A percentile compares a stretch with the other conserved stretches of the same genome.
These are phyloP conservation scores for Acestrorhynchus altus DNA, from an alignment of 2,797 vertebrate species.

Conservation along the genomic window DNA sequence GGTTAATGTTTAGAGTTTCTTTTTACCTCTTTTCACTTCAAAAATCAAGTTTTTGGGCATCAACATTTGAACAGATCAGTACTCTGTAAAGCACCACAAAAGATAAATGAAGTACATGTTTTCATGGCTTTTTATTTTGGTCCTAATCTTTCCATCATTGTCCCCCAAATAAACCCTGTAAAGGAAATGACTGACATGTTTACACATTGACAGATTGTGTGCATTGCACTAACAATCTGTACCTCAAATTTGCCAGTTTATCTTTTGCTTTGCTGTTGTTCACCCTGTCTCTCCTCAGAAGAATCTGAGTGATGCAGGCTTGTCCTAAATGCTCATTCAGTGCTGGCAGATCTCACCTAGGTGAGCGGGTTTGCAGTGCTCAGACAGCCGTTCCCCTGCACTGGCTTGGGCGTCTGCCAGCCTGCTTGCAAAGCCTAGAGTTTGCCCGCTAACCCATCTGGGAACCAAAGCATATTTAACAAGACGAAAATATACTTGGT, in stretches of 20 bases:
- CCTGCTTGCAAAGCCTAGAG: slow-evolving; percentile 46
- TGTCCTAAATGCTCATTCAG: slow-evolving; percentile 44
- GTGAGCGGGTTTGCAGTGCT: slow-evolving; percentile 51
- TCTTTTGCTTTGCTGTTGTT: not conserved
- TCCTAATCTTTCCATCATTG: not conserved
- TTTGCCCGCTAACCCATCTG: slow-evolving; percentile 51
- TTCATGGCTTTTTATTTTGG: not conserved
- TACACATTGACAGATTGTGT: not conserved
- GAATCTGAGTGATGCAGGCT: slow-evolving; percentile 17
- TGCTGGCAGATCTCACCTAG: slow-evolving; percentile 52
- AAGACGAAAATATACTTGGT: slow-evolving; percentile 60
- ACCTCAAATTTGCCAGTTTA: not conserved
- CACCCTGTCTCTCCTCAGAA: slow-evolving; percentile 14
- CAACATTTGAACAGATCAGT: too few species aligned
- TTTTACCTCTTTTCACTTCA: too few species aligned
- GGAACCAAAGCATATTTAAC: slow-evolving; percentile 61
- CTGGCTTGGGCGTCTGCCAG: slow-evolving; percentile 56
- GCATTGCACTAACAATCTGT: not conserved
- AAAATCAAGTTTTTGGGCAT: too few species aligned
- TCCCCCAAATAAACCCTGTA: not conserved
- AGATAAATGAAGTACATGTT: too few species aligned
- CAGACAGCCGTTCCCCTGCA: slow-evolving; percentile 47
- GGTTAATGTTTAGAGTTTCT: too few species aligned
- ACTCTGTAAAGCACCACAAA: too few species aligned
- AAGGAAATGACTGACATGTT: not conserved